Evolutionary conservation across 1,140 invertebrate species (phyloP), one percentile per base, ranked within the genome.

Genomic region (Coelopa frigida): DNA sequence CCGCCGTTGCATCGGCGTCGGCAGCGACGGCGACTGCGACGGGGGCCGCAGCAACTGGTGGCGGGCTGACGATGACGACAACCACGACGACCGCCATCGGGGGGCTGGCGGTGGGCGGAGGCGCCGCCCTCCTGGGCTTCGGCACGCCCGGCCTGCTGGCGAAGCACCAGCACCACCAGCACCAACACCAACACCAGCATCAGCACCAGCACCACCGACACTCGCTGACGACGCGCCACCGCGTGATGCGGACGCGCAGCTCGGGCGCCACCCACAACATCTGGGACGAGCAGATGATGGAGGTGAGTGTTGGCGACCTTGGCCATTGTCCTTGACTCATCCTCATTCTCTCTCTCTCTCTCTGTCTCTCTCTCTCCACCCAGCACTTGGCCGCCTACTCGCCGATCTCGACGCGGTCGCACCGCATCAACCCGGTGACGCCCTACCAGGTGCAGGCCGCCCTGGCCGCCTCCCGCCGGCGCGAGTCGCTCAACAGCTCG

Each of bases 401-500:
- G 8, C 79, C 79, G 21, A 75, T 80, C 38, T 69, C 66, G 7
- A 66, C 51, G 71, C 77, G 35, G 59, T 72, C 55, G 61, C 77
- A 52, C 74, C 76, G 44, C 50, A 75, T 24, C 55, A 76, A 53
- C 71, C 76, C 48, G 52, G 75, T 44, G 48, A 71, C 53, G 52
- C 66, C 53, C 54, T 71, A 55, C 52, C 68, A 59, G 47, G 67
- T 62, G 43, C 61, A 64, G 51, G 63, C 57, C 10, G 65, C 60
- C 4, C 40, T 61, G 46, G 63, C 58, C 10, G 61, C 59, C 14
- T 74, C 73, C 44, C 62, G 74, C n/a, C 71, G 79, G 10, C 70
- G 77, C 3, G 80, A 82, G 42, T 82, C 79, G 4, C 71, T 82
- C 53, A 79, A 75, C 44, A 81, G 79, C 36, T 81, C 79, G 3